A percentile compares a stretch with the other conserved stretches of the same genome.
Evolutionary conservation across 1,140 invertebrate species (phyloP).

Genomic region (Drosophila jambulina): DNA sequence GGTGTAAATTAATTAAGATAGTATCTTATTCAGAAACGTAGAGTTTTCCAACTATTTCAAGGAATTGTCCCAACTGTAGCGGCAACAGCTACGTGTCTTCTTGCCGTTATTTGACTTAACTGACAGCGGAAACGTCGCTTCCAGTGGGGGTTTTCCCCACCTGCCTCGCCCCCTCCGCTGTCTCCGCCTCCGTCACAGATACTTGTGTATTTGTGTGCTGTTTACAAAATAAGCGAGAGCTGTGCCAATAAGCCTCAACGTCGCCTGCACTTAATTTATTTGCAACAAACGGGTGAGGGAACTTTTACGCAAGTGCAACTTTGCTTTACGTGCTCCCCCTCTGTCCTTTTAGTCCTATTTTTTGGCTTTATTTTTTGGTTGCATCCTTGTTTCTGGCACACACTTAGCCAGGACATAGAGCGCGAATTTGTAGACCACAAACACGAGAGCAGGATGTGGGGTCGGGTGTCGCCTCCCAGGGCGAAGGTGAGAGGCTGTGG

Average conservation of each 20-base stretch:
- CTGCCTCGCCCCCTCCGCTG: neutral
- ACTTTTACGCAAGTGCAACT: slow-evolving; percentile 78
- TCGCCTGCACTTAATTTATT: slow-evolving; percentile 82
- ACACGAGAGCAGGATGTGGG: slow-evolving; percentile 55
- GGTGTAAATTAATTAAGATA: neutral
- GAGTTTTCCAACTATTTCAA: neutral
- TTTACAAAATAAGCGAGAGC: slow-evolving; percentile 80
- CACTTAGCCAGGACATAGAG: slow-evolving; percentile 17
- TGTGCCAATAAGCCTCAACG: slow-evolving; percentile 78
- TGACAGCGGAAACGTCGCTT: slow-evolving; percentile 64
- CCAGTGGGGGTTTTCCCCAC: slow-evolving; percentile 10
- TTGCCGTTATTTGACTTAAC: slow-evolving; percentile 65
- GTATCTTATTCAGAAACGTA: fast-evolving
- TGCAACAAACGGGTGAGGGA: slow-evolving; percentile 72
- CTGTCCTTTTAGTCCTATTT: neutral
- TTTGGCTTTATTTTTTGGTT: slow-evolving; percentile 11
- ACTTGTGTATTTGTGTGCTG: slow-evolving; percentile 38
- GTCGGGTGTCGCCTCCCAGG: slow-evolving; percentile 1
- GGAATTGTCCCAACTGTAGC: slow-evolving; percentile 6
- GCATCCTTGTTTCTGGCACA: slow-evolving; percentile 63
- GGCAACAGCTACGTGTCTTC: slow-evolving; percentile 54
- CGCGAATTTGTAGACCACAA: slow-evolving; percentile 69
- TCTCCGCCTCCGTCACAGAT: neutral
- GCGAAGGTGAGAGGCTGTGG: neutral
- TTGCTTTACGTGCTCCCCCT: slow-evolving; percentile 62